Base-by-base conservation (phyloP, 2,113 vertebrate genomes). In the Eleginops maclovinus region DNA sequence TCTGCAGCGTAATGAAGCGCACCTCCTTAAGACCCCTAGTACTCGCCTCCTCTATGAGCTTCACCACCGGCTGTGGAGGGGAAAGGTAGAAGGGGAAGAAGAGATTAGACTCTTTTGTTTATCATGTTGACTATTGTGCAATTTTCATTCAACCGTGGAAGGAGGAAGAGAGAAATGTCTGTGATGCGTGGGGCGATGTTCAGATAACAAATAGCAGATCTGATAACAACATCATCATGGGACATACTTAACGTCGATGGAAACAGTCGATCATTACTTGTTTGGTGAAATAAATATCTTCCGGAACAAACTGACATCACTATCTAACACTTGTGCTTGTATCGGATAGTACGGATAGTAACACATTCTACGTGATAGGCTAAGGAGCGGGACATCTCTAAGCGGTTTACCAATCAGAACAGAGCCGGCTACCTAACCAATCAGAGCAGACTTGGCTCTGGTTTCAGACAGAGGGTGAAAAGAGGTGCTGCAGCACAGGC, bases 1-100 rank as follows among this genome's bases (percentile, higher is more conserved):
- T 99, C 88, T 98, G 97, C 93, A 97, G 96, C 62, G 97, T 99
- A 63, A 99, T 95, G 81, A 99, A 99, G 1, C 98, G 96, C 26
- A 99, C 97, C 89, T 99, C 98, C 81, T 97, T 97, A 79, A 99
- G 94, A 26, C 98, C 97, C 22, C 97, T 94, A 26, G 93, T 95
- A 51, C 94, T 96, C 9, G 97, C 97, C 91, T 98, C 97, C 90
- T 99, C 97, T 40, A 99, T 99, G 87, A 99, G 74, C 81, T 96
- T 95, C 49, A 99, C 95, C 78, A 99, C 98, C 5, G 97, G 96
- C 98, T 99, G 88, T 2, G 47, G 21, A 43, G 9, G 8, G 17
- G 64, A 28, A 53, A 17, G 61, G 19, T 14, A 0, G 4, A 17
- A 24, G 22, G 9, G 51, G 63, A n/a, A 58, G 8, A 49, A 22